phyloP scores from a whole-genome alignment of 2,888 invertebrate genomes.

The Dromius quadrimaculatus region DNA sequence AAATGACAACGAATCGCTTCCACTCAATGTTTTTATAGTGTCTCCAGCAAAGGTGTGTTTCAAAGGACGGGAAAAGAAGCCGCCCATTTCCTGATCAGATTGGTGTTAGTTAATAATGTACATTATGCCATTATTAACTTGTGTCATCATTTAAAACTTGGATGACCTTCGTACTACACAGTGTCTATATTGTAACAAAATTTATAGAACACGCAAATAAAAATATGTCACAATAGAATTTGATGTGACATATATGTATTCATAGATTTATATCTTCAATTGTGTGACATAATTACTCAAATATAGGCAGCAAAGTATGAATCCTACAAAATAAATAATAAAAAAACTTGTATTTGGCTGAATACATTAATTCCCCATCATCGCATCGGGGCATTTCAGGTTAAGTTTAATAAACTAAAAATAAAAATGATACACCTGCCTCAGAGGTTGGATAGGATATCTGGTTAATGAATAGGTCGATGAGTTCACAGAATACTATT shows the following conservation, averaged over 20 bases:
- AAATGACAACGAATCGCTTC: neutral
- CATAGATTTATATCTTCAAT: constrained; percentile 2
- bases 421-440: too few relatives aligned
- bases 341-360: too few relatives aligned
- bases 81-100: constrained; percentile 43
- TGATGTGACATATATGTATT: constrained; percentile 20
- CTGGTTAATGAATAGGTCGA: too few relatives aligned
- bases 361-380: too few relatives aligned
- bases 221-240: constrained; percentile 22
- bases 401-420: too few relatives aligned
- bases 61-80: constrained; percentile 1
- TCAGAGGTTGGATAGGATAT: too few relatives aligned
- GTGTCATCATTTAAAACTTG: constrained; percentile 36
- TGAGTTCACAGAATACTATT: too few relatives aligned
- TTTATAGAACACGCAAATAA: constrained; percentile 39
- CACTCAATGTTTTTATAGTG: neutral
- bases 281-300: constrained; percentile 5
- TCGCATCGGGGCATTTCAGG: too few relatives aligned
- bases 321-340: too few relatives aligned
- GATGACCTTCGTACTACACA: constrained; percentile 20
- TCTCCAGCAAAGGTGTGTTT: constrained; percentile 11
- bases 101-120: constrained; percentile 33
- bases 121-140: constrained; percentile 38
- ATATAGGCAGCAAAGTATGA: too few relatives aligned
- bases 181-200: constrained; percentile 3